Percentiles rank a stretch among this genome's conserved stretches.
phyloP scores from a whole-genome alignment of 92 coral and sea anemone species.

The Phenganax subtilis region DNA sequence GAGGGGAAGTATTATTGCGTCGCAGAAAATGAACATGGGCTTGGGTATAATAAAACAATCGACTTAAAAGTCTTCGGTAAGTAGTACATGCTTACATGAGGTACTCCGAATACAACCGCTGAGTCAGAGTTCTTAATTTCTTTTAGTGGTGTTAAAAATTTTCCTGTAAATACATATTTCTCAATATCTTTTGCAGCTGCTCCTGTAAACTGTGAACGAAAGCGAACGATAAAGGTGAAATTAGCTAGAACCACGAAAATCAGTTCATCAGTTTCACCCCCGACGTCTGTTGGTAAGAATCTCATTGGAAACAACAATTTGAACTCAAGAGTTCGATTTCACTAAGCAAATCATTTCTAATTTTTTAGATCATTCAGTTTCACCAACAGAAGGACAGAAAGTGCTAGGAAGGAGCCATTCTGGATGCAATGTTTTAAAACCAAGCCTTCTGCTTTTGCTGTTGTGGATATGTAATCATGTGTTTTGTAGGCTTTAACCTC shows the following conservation, averaged over 20 bases:
- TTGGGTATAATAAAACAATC: constrained; percentile 15
- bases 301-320: background rate
- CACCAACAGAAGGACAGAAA: background rate
- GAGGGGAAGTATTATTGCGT: constrained; percentile 26
- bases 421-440: background rate
- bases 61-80: constrained; percentile 18
- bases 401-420: background rate
- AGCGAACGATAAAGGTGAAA: background rate
- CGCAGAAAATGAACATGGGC: constrained; percentile 18
- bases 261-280: background rate
- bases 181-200: background rate
- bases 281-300: constrained; percentile 10
- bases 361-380: background rate
- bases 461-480: background rate
- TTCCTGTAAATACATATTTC: background rate
- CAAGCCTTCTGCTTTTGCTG: background rate
- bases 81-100: background rate
- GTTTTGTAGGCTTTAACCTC: background rate
- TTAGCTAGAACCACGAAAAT: background rate
- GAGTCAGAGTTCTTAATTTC: background rate
- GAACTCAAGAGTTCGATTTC: background rate
- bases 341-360: too few species aligned
- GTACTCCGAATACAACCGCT: too few species aligned
- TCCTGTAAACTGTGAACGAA: constrained; percentile 10
- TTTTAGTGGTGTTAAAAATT: background rate